Conservation (phyloP, 2,113 vertebrate genomes). For the Cairina moschata region DNA sequence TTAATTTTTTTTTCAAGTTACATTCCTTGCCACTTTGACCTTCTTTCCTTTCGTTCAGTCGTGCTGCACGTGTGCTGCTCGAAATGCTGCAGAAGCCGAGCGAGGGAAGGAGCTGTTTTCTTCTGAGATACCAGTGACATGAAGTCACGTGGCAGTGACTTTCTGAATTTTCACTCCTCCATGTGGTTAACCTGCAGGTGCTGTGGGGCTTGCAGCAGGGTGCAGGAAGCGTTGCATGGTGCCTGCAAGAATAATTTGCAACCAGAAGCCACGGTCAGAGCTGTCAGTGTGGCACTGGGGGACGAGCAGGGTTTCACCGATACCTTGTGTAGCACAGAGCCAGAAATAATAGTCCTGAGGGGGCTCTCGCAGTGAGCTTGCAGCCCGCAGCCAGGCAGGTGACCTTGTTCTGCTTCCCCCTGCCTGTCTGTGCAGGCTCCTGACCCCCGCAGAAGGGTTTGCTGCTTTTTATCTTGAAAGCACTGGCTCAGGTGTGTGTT, state of each 20-base stretch:
- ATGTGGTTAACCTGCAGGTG: background rate
- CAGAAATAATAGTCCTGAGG: background rate
- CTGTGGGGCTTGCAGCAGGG: background rate
- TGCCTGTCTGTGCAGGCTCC: background rate
- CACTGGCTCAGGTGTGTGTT: background rate
- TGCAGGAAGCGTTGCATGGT: background rate
- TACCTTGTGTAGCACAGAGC: background rate
- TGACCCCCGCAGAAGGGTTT: background rate
- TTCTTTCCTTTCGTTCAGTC: background rate
- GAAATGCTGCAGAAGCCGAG: background rate
- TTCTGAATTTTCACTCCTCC: background rate
- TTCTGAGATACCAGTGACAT: background rate
- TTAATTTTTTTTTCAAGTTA: background rate
- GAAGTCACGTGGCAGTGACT: background rate
- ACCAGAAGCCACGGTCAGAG: background rate
- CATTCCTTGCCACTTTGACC: background rate
- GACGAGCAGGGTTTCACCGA: rapidly evolving
- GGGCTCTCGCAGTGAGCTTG: background rate
- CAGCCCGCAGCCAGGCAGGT: background rate
- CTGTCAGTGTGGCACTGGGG: background rate
- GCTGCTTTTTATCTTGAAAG: background rate
- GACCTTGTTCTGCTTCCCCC: background rate
- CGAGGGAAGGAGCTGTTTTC: background rate
- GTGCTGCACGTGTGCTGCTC: background rate
- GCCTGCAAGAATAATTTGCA: background rate